Evolutionary conservation across 2,888 invertebrate genomes (phyloP), one percentile per base, ranked within the genome.

Genomic region (Heliconius hortense): DNA sequence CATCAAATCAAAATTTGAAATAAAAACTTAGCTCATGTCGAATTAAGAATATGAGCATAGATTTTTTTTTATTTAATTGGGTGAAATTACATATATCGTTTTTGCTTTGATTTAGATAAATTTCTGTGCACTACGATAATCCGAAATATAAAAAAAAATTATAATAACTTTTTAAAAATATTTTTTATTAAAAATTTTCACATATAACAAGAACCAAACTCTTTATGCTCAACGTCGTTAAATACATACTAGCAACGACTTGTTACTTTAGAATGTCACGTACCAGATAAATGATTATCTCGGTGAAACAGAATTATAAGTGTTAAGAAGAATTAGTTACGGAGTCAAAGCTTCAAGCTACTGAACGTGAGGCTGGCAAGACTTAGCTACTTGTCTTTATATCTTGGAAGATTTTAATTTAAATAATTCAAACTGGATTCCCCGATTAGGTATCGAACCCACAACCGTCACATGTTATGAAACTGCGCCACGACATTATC

Each of bases 181-280:
- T 35, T 35, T 8, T 35, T 28, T 35, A 0, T 35, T 35, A 35
- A 8, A 35, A 35, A 35, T 35, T 35, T 35, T 35, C 31, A 8
- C 31, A 35, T 35, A 0, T 1, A 8, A 1, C 8, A 35, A 35
- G 31, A 35, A 8, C 31, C 8, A 35, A 35, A 35, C n/a, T n/a
- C 64, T 35, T 64, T 64, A 13, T 84, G 85, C 88, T 88, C 88
- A 88, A 89, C 88, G 87, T 86, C 87, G 73, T 85, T 79, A 83
- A 15, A 4, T 48, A 48, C 85, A 24, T 35, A n/a, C 70, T 8
- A 68, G 28, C 26, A 56, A 79, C 89, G 88, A 89, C 90, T 90
- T 89, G 79, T 75, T 72, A 82, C 81, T 84, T 83, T 83, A 80
- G 82, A 79, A 67, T 81, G 81, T 78, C 77, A 78, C 77, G 77